These are phyloP conservation scores for Thecophora atra DNA, from an alignment of 2,888 invertebrate genomes.

Conservation along the genomic window DNA sequence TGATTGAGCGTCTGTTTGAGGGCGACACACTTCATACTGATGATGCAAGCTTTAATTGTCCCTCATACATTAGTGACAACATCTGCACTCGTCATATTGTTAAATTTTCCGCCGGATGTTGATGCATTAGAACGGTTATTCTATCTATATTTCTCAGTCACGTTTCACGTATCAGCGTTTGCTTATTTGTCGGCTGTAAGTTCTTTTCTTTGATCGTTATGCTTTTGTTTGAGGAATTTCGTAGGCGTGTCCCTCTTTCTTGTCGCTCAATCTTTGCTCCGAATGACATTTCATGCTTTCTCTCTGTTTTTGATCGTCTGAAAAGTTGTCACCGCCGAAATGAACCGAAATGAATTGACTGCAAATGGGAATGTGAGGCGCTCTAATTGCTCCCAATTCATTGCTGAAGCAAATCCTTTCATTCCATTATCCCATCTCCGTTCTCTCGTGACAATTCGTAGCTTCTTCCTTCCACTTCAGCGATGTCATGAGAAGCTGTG, in stretches of 20 bases:
- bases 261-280: too few species aligned
- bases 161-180: too few species aligned
- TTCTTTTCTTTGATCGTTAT: too few species aligned
- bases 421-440: constrained; percentile 7
- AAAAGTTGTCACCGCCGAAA: not conserved
- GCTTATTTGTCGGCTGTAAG: too few species aligned
- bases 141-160: too few species aligned
- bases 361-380: not conserved
- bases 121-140: too few species aligned
- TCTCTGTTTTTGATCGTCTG: not conserved
- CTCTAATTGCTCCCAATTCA: constrained; percentile 4
- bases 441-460: not conserved
- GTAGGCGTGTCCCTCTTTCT: not conserved
- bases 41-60: constrained; percentile 11
- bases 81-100: not conserved
- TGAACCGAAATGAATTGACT: constrained; percentile 9
- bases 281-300: too few species aligned
- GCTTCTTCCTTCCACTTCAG: not conserved
- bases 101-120: not conserved
- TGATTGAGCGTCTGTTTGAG: constrained; percentile 9
- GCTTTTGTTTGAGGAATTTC: not conserved
- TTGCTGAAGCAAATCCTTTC: constrained; percentile 12
- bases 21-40: not conserved
- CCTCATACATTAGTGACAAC: constrained; percentile 10
- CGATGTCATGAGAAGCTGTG: constrained; percentile 23